Evolutionary conservation across 2,797 vertebrate genomes (phyloP), one percentile per base, ranked within the genome.

Genomic region (Bradypodion ventrale): DNA sequence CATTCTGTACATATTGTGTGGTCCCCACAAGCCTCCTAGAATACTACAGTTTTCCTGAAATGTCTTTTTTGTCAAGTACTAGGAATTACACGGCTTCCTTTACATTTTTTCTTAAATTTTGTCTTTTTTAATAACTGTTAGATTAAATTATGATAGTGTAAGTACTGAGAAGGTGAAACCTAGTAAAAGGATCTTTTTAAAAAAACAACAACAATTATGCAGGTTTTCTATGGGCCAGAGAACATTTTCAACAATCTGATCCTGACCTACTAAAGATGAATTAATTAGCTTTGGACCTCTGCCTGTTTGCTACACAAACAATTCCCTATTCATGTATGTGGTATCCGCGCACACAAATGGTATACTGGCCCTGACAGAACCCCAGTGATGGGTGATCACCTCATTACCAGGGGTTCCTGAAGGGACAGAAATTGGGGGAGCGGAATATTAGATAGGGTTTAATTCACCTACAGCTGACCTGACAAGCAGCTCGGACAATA

Each of bases 81-180:
- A 68, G 2, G 21, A 9, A 42, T 0, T 0, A 3, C 4, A 0
- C 60, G 3, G 4, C 2, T 15, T 0, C 0, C 0, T 0, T 0
- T 16, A 1, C 23, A 42, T 40, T 66, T 85, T 76, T 73, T 72
- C 40, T 6, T 12, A 37, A 7, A 0, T 1, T 44, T 68, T 81
- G 82, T 56, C 23, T 0, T 0, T n/a, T 56, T 21, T 29, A 70
- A 37, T 68, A 66, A 42, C 21, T 37, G 5, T 29, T 0, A 0
- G 27, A 65, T 62, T 69, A 4, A 0, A 32, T 83, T 78, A 19
- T 69, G 69, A 52, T 35, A 1, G 0, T 80, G 77, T 27, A 49
- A 32, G 9, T n/a, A 25, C 13, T 29, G 27, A 73, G 2, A 46
- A 32, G 42, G 68, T 66, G 29, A 35, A 29, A 60, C 37, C n/a